Conservation (phyloP, 2,797 vertebrate genomes). For the Natrix natrix region DNA sequence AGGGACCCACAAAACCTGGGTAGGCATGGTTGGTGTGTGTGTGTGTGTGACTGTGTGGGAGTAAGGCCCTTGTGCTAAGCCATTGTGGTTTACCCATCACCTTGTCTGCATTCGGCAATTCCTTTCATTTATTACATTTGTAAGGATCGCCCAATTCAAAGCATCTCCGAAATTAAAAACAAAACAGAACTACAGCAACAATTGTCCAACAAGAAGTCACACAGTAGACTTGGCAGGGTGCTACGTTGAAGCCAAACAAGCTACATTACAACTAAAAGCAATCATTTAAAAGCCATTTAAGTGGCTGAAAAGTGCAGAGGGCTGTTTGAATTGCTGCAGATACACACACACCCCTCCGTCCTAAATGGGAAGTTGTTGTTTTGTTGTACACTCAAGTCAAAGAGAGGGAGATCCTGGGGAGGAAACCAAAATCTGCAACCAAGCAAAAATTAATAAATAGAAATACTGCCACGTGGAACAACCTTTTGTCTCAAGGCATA, state of each 20-base stretch:
- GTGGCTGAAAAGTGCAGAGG: not conserved
- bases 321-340: not conserved
- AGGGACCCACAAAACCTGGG: no score
- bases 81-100: not conserved
- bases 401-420: not conserved
- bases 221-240: not conserved
- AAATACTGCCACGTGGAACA: not conserved
- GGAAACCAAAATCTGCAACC: not conserved
- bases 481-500: not conserved
- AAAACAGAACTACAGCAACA: not conserved
- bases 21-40: no score
- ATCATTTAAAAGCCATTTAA: not conserved
- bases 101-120: not conserved
- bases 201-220: not conserved
- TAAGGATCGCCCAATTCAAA: not conserved
- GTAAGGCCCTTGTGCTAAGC: not conserved
- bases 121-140: not conserved
- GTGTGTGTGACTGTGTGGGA: no score
- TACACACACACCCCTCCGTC: not conserved
- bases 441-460: not conserved
- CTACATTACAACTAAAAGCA: not conserved
- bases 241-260: not conserved
- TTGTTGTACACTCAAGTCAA: not conserved
- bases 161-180: not conserved
- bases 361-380: not conserved